phyloP scores from a whole-genome alignment of 2,797 vertebrate genomes.

The Anabacerthia variegaticeps region DNA sequence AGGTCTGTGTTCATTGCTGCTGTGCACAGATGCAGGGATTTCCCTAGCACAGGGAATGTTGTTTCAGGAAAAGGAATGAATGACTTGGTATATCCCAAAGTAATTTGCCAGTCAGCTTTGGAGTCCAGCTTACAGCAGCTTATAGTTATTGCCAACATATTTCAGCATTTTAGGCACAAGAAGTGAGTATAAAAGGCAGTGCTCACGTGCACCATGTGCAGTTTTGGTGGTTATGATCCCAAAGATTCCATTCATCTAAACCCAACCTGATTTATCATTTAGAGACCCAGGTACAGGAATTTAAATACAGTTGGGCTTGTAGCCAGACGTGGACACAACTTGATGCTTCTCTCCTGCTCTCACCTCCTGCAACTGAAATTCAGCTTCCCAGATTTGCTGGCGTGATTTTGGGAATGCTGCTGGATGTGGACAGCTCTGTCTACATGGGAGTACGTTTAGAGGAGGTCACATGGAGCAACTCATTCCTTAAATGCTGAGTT shows the following conservation, averaged over 20 bases:
- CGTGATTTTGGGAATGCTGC: fast-evolving
- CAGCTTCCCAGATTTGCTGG: background rate
- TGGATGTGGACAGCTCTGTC: background rate
- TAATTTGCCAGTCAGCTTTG: background rate
- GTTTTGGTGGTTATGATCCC: background rate
- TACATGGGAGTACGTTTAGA: fast-evolving
- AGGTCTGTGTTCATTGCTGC: background rate
- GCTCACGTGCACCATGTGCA: background rate
- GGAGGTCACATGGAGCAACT: background rate
- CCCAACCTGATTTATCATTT: background rate
- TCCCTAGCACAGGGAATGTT: fast-evolving
- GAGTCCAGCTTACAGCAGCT: background rate
- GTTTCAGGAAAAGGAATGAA: background rate
- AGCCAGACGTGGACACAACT: background rate
- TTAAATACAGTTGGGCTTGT: background rate
- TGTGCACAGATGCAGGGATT: background rate
- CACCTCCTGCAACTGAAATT: background rate
- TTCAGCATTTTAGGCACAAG: background rate
- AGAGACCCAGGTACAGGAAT: fast-evolving
- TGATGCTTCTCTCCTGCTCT: background rate
- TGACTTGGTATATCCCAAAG: background rate
- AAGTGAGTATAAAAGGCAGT: background rate
- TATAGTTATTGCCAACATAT: background rate
- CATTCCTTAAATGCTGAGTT: background rate
- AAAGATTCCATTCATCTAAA: background rate